phyloP scores from a whole-genome alignment of 2,888 invertebrate species.

The Steinernema scapterisci region DNA sequence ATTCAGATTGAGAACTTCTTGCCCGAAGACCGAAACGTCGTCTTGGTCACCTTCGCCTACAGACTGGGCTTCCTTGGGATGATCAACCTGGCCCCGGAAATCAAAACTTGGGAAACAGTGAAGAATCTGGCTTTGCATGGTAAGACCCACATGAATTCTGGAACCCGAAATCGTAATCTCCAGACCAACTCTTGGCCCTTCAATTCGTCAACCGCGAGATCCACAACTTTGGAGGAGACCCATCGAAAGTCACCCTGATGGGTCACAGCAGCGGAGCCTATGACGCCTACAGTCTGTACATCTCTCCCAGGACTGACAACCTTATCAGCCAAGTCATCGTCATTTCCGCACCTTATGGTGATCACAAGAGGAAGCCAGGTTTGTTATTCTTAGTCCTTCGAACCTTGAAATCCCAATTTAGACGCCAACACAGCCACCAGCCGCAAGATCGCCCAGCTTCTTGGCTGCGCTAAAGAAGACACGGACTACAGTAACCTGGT shows the following conservation, averaged over 20 bases:
- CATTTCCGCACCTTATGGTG: conserved; percentile 17
- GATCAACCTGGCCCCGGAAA: conserved; percentile 1
- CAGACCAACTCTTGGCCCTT: conserved; percentile 18
- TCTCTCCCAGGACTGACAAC: conserved; percentile 24
- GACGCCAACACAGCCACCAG: not conserved
- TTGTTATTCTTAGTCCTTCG: not conserved
- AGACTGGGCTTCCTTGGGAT: conserved; percentile 2
- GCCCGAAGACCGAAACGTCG: conserved; percentile 1
- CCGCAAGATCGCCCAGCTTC: not conserved
- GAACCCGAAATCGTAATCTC: not conserved
- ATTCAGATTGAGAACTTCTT: conserved; percentile 35
- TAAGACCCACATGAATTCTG: not conserved
- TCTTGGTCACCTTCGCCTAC: not conserved
- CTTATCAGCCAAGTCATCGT: conserved; percentile 25
- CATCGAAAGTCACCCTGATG: not conserved
- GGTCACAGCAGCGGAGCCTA: conserved; percentile 31
- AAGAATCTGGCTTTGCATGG: conserved; percentile 8
- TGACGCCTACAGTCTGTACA: not conserved
- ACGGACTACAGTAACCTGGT: not conserved
- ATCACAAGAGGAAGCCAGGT: not conserved
- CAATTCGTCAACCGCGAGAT: not conserved
- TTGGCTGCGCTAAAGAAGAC: not conserved
- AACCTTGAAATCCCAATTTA: not conserved
- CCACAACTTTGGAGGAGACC: not conserved
- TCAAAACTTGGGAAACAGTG: conserved; percentile 25